phyloP scores from a whole-genome alignment of 2,888 invertebrate genomes.

The Noctua janthe region DNA sequence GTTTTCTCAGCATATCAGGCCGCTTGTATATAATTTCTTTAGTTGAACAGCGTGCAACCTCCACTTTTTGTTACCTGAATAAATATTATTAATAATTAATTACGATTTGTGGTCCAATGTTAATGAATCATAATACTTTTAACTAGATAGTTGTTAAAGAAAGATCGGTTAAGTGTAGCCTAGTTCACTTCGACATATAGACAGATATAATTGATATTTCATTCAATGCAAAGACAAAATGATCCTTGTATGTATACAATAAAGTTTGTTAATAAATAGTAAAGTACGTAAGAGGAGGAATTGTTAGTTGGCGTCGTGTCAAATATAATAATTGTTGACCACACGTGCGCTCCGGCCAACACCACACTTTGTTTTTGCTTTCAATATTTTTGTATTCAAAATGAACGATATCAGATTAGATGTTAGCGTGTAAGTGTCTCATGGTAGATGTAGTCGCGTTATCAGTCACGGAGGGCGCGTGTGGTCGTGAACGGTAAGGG shows the following conservation, averaged over 20 bases:
- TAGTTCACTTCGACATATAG: slow-evolving; percentile 76
- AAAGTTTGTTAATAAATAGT: slow-evolving; percentile 62
- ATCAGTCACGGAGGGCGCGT: slow-evolving; percentile 68
- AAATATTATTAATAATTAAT: slow-evolving; percentile 89
- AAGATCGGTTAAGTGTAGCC: slow-evolving; percentile 81
- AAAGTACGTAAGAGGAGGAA: slow-evolving; percentile 64
- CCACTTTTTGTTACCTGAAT: slow-evolving; percentile 90
- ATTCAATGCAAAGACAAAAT: slow-evolving; percentile 73
- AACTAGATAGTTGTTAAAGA: slow-evolving; percentile 87
- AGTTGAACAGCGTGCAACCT: slow-evolving; percentile 79
- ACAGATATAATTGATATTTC: slow-evolving; percentile 60
- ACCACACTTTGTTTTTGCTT: slow-evolving; percentile 34
- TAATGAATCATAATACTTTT: slow-evolving; percentile 89
- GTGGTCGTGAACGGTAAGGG: slow-evolving; percentile 74
- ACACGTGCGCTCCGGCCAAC: slow-evolving; percentile 64
- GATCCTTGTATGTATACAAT: slow-evolving; percentile 71
- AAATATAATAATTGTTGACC: slow-evolving; percentile 63
- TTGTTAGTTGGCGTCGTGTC: slow-evolving; percentile 61
- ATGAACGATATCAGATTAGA: slow-evolving; percentile 78
- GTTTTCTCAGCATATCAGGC: slow-evolving; percentile 81
- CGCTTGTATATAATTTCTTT: slow-evolving; percentile 65
- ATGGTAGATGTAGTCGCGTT: slow-evolving; percentile 12
- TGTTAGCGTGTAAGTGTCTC: slow-evolving; percentile 72
- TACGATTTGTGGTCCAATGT: slow-evolving; percentile 91
- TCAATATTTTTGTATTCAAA: slow-evolving; percentile 84